A percentile compares a stretch with the other conserved stretches of the same genome.
These are phyloP conservation scores for Pachliopta kotzebuea DNA, from an alignment of 2,888 invertebrate genomes.

Conservation along the genomic window DNA sequence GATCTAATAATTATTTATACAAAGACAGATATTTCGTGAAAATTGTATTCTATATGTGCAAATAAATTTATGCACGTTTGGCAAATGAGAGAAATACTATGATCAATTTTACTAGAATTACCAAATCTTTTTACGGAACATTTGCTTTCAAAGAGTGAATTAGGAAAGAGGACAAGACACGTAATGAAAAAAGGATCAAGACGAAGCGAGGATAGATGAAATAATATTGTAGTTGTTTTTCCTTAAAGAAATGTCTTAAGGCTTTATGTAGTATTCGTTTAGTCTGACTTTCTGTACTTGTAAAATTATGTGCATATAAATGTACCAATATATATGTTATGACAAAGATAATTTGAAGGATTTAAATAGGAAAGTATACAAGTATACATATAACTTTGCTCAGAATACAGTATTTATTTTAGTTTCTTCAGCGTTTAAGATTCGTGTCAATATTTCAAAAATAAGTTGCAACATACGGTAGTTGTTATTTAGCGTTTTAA, in stretches of 20 bases:
- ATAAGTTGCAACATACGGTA: background rate
- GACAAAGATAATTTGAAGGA: background rate
- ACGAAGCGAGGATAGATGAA: background rate
- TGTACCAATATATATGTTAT: background rate
- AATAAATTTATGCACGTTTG: too few species aligned
- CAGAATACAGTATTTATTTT: background rate
- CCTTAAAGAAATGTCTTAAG: background rate
- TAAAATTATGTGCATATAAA: background rate
- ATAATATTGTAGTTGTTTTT: background rate
- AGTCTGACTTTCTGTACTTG: background rate
- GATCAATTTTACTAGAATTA: too few species aligned
- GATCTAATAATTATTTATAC: too few species aligned
- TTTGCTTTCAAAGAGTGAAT: background rate
- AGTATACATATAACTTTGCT: too few species aligned
- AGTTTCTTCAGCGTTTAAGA: too few species aligned
- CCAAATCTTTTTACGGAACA: too few species aligned
- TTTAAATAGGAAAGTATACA: background rate
- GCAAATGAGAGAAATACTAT: too few species aligned
- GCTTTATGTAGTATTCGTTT: background rate
- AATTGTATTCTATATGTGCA: too few species aligned
- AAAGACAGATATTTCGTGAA: too few species aligned
- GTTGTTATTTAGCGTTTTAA: slow-evolving; percentile 5
- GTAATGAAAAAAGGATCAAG: background rate
- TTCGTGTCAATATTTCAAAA: background rate
- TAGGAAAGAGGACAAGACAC: background rate